phyloP scores from a whole-genome alignment of 2,797 vertebrate genomes.

The Thaleichthys pacificus region DNA sequence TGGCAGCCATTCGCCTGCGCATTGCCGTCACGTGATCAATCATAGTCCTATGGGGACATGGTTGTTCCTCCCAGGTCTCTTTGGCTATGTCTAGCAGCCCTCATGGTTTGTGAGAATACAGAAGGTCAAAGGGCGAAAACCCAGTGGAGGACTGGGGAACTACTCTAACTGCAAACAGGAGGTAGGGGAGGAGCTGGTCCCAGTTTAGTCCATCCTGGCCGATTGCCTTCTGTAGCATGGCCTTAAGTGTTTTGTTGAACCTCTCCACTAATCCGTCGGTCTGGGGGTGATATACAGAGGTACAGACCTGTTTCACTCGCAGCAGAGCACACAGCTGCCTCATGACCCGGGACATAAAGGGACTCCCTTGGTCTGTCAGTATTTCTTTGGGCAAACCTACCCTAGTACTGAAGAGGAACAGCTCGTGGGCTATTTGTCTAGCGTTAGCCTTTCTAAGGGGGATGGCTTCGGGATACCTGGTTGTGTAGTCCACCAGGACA shows the following conservation, averaged over 20 bases:
- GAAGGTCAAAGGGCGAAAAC: conserved; percentile 2
- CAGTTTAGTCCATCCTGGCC: conserved; percentile 1
- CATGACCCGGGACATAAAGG: conserved; percentile 1
- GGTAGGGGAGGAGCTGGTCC: conserved; percentile 5
- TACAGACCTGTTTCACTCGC: neutral
- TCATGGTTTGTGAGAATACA: neutral
- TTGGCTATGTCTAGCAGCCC: neutral
- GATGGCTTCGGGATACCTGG: conserved; percentile 1
- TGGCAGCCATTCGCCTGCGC: neutral
- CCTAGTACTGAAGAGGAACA: conserved; percentile 15
- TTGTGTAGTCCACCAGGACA: neutral
- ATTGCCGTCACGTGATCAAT: neutral
- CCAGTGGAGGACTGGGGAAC: neutral
- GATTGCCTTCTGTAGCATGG: neutral
- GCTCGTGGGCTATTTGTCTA: neutral
- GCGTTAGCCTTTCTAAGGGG: neutral
- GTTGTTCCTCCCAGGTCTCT: neutral
- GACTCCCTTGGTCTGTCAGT: conserved; percentile 5
- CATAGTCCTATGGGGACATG: too few relatives aligned
- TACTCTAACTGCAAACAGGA: conserved; percentile 1
- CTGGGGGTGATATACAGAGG: conserved; percentile 17
- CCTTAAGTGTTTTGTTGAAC: conserved; percentile 5
- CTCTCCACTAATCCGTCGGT: neutral
- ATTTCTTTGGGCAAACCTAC: conserved; percentile 8
- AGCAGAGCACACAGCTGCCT: conserved; percentile 2